Percentiles rank a stretch among this genome's conserved stretches.
Conservation (phyloP, 2,113 vertebrate species). For the Leucosticte australis region DNA sequence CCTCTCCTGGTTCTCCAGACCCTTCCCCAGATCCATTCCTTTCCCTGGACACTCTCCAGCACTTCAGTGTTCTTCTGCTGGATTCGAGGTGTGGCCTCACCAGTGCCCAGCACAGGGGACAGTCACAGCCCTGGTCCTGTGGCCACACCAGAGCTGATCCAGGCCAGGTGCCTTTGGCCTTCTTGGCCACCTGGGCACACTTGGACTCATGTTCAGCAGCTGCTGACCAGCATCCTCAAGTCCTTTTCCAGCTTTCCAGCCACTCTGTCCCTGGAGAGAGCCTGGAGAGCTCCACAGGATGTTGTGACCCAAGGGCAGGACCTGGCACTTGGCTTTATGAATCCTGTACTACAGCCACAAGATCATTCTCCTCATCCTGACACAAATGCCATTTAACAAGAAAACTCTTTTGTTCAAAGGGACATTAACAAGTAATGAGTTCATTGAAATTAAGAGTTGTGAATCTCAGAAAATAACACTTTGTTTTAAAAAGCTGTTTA, state of each 20-base stretch:
- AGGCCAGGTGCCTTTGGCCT: neutral
- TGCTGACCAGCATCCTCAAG: neutral
- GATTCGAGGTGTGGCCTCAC: neutral
- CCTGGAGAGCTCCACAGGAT: neutral
- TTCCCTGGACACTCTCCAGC: neutral
- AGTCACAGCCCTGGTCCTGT: neutral
- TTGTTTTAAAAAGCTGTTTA: neutral
- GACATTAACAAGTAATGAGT: neutral
- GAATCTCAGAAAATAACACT: neutral
- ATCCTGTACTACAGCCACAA: neutral
- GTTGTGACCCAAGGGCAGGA: neutral
- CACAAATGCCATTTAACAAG: neutral
- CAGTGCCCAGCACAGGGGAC: neutral
- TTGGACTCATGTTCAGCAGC: neutral
- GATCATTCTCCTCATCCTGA: conserved; percentile 18
- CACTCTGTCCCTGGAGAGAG: neutral
- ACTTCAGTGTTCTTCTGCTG: accelerated
- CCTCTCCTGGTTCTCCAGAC: accelerated
- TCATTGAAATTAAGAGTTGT: neutral
- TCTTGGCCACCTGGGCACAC: neutral
- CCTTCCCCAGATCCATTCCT: neutral
- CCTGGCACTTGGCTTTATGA: neutral
- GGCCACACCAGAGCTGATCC: neutral
- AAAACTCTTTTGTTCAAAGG: neutral
- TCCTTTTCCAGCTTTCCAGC: neutral